Percentiles rank a stretch among this genome's conserved stretches.
Evolutionary conservation across 2,797 vertebrate species (phyloP).

Genomic region (Hypotaenidia philippensis): DNA sequence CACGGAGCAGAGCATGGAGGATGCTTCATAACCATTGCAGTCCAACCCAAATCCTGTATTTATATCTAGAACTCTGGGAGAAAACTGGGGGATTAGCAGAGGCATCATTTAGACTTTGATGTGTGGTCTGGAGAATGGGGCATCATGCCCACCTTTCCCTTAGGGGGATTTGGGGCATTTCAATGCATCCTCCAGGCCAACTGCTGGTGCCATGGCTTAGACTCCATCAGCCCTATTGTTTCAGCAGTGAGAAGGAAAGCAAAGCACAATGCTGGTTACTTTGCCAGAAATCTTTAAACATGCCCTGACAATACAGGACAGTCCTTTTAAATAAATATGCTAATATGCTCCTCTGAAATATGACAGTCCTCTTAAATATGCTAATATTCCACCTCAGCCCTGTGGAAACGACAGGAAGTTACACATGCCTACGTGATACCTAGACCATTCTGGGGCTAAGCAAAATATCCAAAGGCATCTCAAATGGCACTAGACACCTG

Average conservation of each 20-base stretch:
- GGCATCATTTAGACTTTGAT: background rate
- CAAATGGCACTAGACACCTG: background rate
- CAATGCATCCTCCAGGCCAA: background rate
- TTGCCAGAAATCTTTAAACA: background rate
- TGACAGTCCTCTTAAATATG: too few species aligned
- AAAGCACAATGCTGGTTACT: background rate
- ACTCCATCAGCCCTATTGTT: background rate
- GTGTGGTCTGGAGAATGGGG: background rate
- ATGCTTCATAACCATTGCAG: background rate
- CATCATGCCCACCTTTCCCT: background rate
- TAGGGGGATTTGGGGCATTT: background rate
- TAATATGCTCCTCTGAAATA: background rate
- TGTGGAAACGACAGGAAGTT: background rate
- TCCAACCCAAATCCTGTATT: background rate
- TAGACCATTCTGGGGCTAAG: background rate
- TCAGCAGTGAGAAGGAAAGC: background rate
- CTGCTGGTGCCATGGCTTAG: fast-evolving
- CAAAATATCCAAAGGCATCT: background rate
- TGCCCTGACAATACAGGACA: background rate
- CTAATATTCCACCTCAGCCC: background rate
- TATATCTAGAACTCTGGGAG: background rate
- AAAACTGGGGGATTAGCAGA: background rate
- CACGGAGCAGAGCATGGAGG: background rate
- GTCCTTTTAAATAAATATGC: background rate
- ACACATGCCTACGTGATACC: background rate